phyloP scores from a whole-genome alignment of 1,140 invertebrate species.

The Procambarus virginalis region DNA sequence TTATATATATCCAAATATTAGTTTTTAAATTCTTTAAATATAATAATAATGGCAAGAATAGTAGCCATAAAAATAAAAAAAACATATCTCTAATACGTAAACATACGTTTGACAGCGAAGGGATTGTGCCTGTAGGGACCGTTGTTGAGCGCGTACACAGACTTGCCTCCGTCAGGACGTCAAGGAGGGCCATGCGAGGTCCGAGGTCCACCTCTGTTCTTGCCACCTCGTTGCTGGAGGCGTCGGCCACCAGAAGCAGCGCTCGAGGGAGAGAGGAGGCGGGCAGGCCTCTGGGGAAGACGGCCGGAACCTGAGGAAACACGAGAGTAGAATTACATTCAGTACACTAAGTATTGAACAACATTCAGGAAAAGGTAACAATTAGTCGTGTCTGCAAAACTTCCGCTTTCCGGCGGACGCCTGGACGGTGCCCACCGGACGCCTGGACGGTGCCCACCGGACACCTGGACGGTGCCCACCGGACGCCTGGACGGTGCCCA shows the following conservation, averaged over 20 bases:
- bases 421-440: no score
- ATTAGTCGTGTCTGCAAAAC: no score
- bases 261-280: slow-evolving; percentile 7
- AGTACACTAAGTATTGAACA: no score
- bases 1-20: neutral
- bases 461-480: no score
- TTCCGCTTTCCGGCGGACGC: no score
- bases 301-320: slow-evolving; percentile 18
- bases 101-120: slow-evolving; percentile 36
- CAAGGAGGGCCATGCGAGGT: slow-evolving; percentile 52
- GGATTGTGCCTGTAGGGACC: slow-evolving; percentile 42
- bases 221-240: slow-evolving; percentile 12
- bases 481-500: no score
- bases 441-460: no score
- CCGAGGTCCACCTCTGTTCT: slow-evolving; percentile 22
- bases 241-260: slow-evolving; percentile 25
- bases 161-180: slow-evolving; percentile 39
- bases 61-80: neutral
- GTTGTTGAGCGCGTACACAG: slow-evolving; percentile 29
- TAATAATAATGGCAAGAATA: neutral
- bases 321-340: no score
- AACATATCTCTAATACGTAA: neutral
- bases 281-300: slow-evolving; percentile 3
- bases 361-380: no score
- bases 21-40: neutral